phyloP scores from a whole-genome alignment of 2,113 vertebrate species.

The Turdus rufiventris region DNA sequence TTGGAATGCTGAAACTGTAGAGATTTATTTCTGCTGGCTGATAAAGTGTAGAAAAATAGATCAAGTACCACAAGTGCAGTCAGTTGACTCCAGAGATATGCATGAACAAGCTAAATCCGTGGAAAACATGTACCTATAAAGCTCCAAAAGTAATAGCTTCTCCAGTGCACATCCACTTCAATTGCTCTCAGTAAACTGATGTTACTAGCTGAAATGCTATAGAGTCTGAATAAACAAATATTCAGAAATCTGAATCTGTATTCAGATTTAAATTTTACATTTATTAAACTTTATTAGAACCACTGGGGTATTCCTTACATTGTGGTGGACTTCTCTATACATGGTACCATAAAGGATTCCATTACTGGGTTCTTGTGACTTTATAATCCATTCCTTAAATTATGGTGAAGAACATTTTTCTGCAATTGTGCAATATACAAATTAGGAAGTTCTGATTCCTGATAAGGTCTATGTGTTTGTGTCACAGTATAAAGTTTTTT shows the following conservation, averaged over 20 bases:
- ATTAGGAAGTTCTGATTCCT: not conserved
- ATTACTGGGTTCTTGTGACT: not conserved
- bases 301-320: not conserved
- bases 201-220: not conserved
- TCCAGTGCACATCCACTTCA: not conserved
- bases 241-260: not conserved
- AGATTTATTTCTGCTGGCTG: not conserved
- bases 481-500: not conserved
- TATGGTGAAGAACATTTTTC: not conserved
- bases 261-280: not conserved
- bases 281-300: not conserved
- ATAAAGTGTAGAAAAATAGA: slow-evolving; percentile 12
- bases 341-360: not conserved
- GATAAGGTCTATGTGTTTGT: not conserved
- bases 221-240: not conserved
- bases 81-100: not conserved
- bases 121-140: not conserved
- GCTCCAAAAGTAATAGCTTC: not conserved
- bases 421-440: not conserved
- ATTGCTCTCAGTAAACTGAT: not conserved
- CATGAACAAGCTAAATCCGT: not conserved
- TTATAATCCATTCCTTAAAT: not conserved
- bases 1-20: not conserved
- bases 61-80: not conserved
- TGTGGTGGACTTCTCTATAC: not conserved